Percentiles rank a stretch among this genome's conserved stretches.
phyloP scores from a whole-genome alignment of 2,888 invertebrate species.

The Theretra japonica region DNA sequence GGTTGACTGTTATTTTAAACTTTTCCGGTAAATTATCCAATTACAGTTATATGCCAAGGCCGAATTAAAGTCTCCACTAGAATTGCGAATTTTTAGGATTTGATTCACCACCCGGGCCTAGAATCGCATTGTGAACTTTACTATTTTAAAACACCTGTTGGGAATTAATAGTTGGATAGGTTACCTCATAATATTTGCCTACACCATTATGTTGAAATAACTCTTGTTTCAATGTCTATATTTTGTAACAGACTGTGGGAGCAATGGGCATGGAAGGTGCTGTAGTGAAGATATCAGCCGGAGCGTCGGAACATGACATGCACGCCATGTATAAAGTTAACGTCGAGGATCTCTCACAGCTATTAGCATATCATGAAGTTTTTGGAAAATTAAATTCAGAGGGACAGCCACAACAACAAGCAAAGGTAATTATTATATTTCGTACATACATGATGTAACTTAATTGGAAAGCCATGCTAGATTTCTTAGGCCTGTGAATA shows the following conservation, averaged over 20 bases:
- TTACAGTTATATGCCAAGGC: no score
- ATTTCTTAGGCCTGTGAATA: no score
- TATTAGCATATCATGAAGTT: conserved; percentile 94
- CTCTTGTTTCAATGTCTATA: neutral
- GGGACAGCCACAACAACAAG: conserved; percentile 62
- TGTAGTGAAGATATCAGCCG: conserved; percentile 89
- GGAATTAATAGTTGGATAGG: no score
- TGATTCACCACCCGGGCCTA: no score
- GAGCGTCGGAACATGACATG: conserved; percentile 88
- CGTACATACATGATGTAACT: neutral
- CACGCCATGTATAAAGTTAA: conserved; percentile 93
- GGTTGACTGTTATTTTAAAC: no score
- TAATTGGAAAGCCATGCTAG: neutral
- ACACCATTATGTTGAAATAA: no score
- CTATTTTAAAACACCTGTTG: no score
- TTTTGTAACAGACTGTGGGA: conserved; percentile 64
- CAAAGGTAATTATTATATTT: conserved; percentile 57
- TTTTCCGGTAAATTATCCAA: no score
- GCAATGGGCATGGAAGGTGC: conserved; percentile 87
- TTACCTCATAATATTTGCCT: no score
- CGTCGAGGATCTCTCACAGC: conserved; percentile 93
- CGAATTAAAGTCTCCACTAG: no score
- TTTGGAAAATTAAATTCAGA: conserved; percentile 82
- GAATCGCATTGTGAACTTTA: no score
- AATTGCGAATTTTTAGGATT: no score